These are phyloP conservation scores for Sciurus niger DNA, from an alignment of 2,113 vertebrate genomes.

Conservation along the genomic window DNA sequence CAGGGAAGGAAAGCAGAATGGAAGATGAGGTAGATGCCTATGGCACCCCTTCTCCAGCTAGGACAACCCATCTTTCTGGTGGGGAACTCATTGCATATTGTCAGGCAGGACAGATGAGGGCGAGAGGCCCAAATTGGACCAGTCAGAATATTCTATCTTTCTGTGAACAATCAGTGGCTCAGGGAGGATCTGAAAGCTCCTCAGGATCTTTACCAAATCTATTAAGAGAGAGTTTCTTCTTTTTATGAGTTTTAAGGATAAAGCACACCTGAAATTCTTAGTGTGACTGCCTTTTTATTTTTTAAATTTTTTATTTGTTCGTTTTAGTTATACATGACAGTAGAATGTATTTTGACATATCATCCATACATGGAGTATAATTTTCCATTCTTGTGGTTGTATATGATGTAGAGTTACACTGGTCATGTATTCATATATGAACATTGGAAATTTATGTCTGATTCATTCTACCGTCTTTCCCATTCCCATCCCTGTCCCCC, in stretches of 20 bases:
- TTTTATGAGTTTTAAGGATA: background rate
- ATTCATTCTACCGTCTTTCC: too few species aligned
- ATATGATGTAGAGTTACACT: too few species aligned
- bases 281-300: background rate
- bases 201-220: background rate
- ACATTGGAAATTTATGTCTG: too few species aligned
- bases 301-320: too few species aligned
- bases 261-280: background rate
- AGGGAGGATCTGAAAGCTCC: background rate
- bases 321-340: too few species aligned
- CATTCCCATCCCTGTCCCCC: too few species aligned
- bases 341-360: too few species aligned
- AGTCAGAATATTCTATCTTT: background rate
- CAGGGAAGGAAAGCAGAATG: background rate
- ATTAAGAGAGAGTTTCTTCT: background rate
- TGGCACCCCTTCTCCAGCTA: background rate
- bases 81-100: too few species aligned
- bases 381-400: too few species aligned
- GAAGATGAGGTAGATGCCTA: accelerated
- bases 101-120: background rate
- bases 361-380: too few species aligned
- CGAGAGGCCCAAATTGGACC: background rate
- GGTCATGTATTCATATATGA: too few species aligned
- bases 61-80: background rate
- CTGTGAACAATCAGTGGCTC: background rate